phyloP scores from a whole-genome alignment of 2,888 invertebrate genomes.

The Oligia fasciuncula region DNA sequence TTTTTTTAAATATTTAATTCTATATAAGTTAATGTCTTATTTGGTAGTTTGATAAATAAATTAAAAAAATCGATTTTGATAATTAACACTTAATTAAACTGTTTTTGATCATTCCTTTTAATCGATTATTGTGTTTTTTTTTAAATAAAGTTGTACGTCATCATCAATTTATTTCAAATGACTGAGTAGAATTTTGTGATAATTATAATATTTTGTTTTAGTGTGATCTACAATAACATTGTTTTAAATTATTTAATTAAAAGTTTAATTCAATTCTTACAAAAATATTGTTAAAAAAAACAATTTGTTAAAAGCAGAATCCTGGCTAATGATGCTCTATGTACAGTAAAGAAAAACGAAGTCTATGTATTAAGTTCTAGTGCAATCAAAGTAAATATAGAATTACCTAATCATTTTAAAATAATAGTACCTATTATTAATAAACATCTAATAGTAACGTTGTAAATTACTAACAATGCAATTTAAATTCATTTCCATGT shows the following conservation, averaged over 20 bases:
- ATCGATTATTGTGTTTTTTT: background rate
- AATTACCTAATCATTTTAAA: slow-evolving; percentile 43
- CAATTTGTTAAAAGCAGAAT: slow-evolving; percentile 18
- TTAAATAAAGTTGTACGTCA: background rate
- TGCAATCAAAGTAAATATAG: slow-evolving; percentile 41
- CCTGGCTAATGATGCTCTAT: slow-evolving; percentile 16
- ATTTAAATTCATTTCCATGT: slow-evolving; percentile 32
- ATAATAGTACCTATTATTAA: slow-evolving; percentile 39
- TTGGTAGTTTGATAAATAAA: background rate
- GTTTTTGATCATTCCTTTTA: background rate
- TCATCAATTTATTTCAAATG: slow-evolving; percentile 31
- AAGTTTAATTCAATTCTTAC: background rate
- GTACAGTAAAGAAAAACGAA: slow-evolving; percentile 36
- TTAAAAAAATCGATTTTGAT: background rate
- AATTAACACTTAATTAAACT: background rate
- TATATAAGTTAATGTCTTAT: background rate
- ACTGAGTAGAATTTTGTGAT: slow-evolving; percentile 41
- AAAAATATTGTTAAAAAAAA: slow-evolving; percentile 1
- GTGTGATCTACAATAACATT: background rate
- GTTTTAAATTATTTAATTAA: background rate
- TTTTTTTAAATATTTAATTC: background rate
- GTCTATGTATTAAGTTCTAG: slow-evolving; percentile 25
- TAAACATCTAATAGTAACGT: slow-evolving; percentile 24
- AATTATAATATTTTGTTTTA: background rate
- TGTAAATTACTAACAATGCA: slow-evolving; percentile 42